Conservation (phyloP, 1,140 invertebrate species). For the Phenacoccus solenopsis region DNA sequence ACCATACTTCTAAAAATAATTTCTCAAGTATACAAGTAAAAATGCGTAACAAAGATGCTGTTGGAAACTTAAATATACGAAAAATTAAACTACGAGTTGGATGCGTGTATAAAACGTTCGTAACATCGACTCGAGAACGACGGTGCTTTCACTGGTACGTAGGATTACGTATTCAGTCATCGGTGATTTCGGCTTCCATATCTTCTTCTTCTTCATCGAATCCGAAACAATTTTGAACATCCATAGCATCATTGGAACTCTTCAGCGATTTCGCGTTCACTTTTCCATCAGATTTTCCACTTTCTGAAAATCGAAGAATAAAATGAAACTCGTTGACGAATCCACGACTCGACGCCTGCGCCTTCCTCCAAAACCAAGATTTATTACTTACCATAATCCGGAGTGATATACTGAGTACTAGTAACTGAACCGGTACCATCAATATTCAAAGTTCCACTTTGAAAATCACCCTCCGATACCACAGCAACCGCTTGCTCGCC, state of each 20-base stretch:
- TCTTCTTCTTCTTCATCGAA: slow-evolving; percentile 54
- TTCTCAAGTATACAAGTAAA: too few species aligned
- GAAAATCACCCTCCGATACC: slow-evolving; percentile 24
- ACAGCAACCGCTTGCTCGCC: slow-evolving; percentile 33
- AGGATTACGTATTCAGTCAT: too few species aligned
- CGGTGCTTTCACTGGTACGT: too few species aligned
- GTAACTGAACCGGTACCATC: slow-evolving; percentile 21
- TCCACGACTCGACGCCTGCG: too few species aligned
- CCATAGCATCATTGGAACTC: slow-evolving; percentile 11
- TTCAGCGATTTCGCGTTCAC: slow-evolving; percentile 18
- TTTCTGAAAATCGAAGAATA: not conserved
- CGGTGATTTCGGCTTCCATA: not conserved
- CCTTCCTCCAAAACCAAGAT: not conserved
- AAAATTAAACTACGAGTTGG: too few species aligned
- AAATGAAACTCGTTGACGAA: not conserved
- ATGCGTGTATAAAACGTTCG: too few species aligned
- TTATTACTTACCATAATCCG: slow-evolving; percentile 19
- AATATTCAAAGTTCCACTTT: slow-evolving; percentile 22
- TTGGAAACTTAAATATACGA: too few species aligned
- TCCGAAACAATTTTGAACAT: slow-evolving; percentile 67
- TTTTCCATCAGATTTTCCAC: slow-evolving; percentile 1
- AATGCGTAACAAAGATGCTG: too few species aligned
- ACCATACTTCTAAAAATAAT: too few species aligned
- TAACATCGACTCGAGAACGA: too few species aligned
- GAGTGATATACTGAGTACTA: slow-evolving; percentile 25